Percentiles rank a stretch among this genome's conserved stretches.
These are phyloP conservation scores for Hermaeophaga mercurialis DNA, from an alignment of 2,888 invertebrate genomes.

Conservation along the genomic window DNA sequence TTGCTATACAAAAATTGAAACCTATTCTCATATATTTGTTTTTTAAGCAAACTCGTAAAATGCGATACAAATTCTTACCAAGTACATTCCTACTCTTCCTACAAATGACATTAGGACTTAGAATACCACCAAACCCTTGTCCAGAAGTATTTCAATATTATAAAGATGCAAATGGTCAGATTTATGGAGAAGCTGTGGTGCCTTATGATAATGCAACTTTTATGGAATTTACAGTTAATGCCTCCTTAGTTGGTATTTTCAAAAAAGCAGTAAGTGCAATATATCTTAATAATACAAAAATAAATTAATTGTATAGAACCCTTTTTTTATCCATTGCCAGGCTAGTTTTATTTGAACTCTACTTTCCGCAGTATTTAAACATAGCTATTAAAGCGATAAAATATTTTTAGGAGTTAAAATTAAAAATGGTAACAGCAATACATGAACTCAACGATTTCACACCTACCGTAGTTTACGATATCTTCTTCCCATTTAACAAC, in stretches of 20 bases:
- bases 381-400: no score
- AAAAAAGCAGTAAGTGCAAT: conserved; percentile 34
- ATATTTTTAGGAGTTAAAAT: conserved; percentile 41
- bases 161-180: conserved; percentile 30
- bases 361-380: no score
- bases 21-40: no score
- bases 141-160: conserved; percentile 44
- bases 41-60: conserved; percentile 3
- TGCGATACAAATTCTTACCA: conserved; percentile 7
- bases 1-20: no score
- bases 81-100: conserved; percentile 28
- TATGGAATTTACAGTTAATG: conserved; percentile 37
- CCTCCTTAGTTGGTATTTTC: conserved; percentile 38
- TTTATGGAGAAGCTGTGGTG: conserved; percentile 37
- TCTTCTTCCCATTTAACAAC: conserved; percentile 45
- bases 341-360: no score
- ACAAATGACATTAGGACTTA: conserved; percentile 20
- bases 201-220: conserved; percentile 38
- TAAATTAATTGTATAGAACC: no score
- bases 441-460: conserved; percentile 33
- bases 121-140: conserved; percentile 46
- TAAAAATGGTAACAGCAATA: conserved; percentile 39
- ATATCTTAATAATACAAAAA: no score
- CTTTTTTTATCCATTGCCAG: no score
- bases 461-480: conserved; percentile 35